These are phyloP conservation scores for Flexamia atlantica DNA, from an alignment of 2,888 invertebrate species.

Conservation along the genomic window DNA sequence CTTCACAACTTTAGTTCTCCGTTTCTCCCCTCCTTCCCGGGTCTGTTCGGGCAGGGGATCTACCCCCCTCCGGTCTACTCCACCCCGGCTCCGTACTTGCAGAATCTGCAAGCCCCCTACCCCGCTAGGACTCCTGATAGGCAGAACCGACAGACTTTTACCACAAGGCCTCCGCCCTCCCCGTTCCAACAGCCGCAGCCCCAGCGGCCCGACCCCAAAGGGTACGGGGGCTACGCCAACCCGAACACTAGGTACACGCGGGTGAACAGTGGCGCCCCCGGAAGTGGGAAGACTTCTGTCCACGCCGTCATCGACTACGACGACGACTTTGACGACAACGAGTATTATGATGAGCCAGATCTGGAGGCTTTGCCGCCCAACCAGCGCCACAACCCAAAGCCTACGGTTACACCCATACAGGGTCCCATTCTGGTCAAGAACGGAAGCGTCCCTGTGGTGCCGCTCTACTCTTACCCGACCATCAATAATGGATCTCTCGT, in stretches of 20 bases:
- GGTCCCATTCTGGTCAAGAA: slow-evolving; percentile 91
- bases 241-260: slow-evolving; percentile 71
- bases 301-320: slow-evolving; percentile 87
- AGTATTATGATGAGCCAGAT: slow-evolving; percentile 74
- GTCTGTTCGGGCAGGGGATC: slow-evolving; percentile 61
- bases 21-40: slow-evolving; percentile 61
- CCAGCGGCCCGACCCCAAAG: neutral
- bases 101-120: slow-evolving; percentile 23
- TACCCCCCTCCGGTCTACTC: slow-evolving; percentile 38
- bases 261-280: slow-evolving; percentile 72
- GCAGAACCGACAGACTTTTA: slow-evolving; percentile 71
- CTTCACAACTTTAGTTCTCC: slow-evolving; percentile 66
- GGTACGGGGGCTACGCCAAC: neutral
- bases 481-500: slow-evolving; percentile 92
- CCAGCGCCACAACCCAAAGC: slow-evolving; percentile 51
- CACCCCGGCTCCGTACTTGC: slow-evolving; percentile 34
- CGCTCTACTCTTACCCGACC: slow-evolving; percentile 90
- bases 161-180: slow-evolving; percentile 63
- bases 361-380: slow-evolving; percentile 59
- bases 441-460: slow-evolving; percentile 91
- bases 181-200: slow-evolving; percentile 46
- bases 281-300: slow-evolving; percentile 79
- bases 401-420: slow-evolving; percentile 88
- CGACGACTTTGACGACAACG: slow-evolving; percentile 80
- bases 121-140: slow-evolving; percentile 71